Percentiles rank a stretch among this genome's conserved stretches.
These are phyloP conservation scores for Megalops cyprinoides DNA, from an alignment of 2,797 vertebrate species.

Conservation along the genomic window DNA sequence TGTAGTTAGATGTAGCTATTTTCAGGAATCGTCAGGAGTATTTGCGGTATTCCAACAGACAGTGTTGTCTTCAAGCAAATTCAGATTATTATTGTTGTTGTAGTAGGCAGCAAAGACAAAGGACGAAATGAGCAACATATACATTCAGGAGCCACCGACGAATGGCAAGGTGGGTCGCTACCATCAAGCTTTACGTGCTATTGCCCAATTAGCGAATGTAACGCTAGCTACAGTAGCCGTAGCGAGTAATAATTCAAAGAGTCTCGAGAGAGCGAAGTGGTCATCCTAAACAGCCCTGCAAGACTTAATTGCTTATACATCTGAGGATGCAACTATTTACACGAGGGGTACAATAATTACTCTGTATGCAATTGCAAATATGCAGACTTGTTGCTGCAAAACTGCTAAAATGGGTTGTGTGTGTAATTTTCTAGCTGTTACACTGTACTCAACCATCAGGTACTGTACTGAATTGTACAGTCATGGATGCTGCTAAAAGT, in stretches of 20 bases:
- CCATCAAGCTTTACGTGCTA: background rate
- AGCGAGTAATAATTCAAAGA: too few relatives aligned
- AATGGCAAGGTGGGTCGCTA: slow-evolving; percentile 86
- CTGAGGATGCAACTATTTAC: too few relatives aligned
- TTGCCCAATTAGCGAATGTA: background rate
- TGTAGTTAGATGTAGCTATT: background rate
- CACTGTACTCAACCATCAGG: background rate
- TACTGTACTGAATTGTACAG: background rate
- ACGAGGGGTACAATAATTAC: background rate
- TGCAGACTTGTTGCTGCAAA: background rate
- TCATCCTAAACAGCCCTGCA: too few relatives aligned
- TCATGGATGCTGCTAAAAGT: background rate
- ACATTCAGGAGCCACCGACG: slow-evolving; percentile 95
- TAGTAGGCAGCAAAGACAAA: background rate
- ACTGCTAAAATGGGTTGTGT: background rate
- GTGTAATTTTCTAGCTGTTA: background rate
- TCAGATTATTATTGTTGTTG: background rate
- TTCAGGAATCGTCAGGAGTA: background rate
- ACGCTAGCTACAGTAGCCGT: background rate
- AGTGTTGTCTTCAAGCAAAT: background rate
- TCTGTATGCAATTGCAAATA: background rate
- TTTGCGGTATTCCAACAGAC: too few relatives aligned
- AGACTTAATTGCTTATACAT: too few relatives aligned
- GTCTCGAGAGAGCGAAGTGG: background rate
- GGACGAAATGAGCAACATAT: slow-evolving; percentile 92